Base-by-base conservation (phyloP, 2,888 invertebrate species). In the Ophion obscuratus region DNA sequence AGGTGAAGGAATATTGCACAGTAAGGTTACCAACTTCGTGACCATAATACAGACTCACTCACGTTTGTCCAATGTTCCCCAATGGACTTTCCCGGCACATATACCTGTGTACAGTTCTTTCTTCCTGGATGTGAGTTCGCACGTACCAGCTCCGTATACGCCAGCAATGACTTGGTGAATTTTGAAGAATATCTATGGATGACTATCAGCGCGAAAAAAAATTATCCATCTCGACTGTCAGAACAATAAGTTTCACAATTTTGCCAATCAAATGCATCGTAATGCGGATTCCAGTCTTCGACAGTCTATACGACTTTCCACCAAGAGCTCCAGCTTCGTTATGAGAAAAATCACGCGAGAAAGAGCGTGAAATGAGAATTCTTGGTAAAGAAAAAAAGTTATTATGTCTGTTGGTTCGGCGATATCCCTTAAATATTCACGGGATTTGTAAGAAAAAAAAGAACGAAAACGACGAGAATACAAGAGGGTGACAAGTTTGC, bases 401-500 rank as follows among this genome's bases (percentile, higher is more conserved):
- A 78, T 79, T 71, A 47, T 78, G 68, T 80, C 73, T 68, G 47
- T 73, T 40, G 24, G 67, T 53, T 73, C 57, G 73, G 76, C 71
- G 79, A 83, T 14, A 77, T 67, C 74, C 53, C 66, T 80, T 31
- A 83, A 83, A 85, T 83, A 85, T 85, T 83, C 75, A 85, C 27
- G 80, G 61, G 71, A 80, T 76, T 80, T 59, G 70, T 57, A 14
- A 53, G 53, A 40, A 61, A 62, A 81, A 75, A 76, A 44, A 47
- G n/a, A 71, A 71, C 53, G 76, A 71, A n/a, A 24, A 64, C 17
- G 67, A 61, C 61, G 10, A 61, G 59, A 53, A 70, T 53, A 31
- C 71, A 76, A 36, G 78, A 82, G 64, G 53, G 79, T 44, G 85
- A 79, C 83, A 80, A 76, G 64, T 67, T 80, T 62, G 61, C 24